Base-by-base conservation (phyloP, 2,113 vertebrate genomes). In the Ondatra zibethicus region DNA sequence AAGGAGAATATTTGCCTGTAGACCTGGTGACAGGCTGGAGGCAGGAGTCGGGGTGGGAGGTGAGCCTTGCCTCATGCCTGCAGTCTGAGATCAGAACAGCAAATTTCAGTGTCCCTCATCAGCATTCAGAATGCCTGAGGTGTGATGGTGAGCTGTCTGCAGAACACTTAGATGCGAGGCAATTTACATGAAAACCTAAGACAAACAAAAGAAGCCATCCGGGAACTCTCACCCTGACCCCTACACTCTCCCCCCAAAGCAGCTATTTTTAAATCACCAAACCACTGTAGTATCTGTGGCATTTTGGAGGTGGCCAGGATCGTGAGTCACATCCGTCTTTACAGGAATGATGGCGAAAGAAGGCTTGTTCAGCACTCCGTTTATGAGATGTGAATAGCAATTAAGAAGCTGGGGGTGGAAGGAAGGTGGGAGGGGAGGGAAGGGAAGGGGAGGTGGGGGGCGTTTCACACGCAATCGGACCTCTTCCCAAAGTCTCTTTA, bases 271-370 rank as follows among this genome's bases (percentile, higher is more conserved):
- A 88, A 90, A 94, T 91, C 31, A 73, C 85, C 89, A 96, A 88
- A 93, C 96, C 33, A 3, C 88, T 47, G 65, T 75, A 5, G 77
- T 63, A 91, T 97, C 78, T 93, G 66, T 77, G 82, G 61, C 75
- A 95, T 82, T 96, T 95, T 94, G 88, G 92, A 89, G 95, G 88
- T 58, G 0, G 3, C 77, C 61, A 61, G 25, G 82, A 17, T 82
- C n/a, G 50, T 98, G 98, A 98, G 94, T 98, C 98, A 98, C 84
- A 98, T 97, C 97, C 98, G 98, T 96, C 36, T 89, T 98, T 97
- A 97, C 97, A 96, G 97, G 97, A 98, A 98, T 81, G 52, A 72
- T 96, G 65, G 68, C 52, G 89, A 78, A 92, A 94, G 42, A 77
- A 50, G 91, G 97, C 96, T 96, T 96, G 84, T 84, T 98, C 97